Evolutionary conservation across 1,140 invertebrate genomes (phyloP), one percentile per base, ranked within the genome.

Genomic region (Sinonovacula constricta): DNA sequence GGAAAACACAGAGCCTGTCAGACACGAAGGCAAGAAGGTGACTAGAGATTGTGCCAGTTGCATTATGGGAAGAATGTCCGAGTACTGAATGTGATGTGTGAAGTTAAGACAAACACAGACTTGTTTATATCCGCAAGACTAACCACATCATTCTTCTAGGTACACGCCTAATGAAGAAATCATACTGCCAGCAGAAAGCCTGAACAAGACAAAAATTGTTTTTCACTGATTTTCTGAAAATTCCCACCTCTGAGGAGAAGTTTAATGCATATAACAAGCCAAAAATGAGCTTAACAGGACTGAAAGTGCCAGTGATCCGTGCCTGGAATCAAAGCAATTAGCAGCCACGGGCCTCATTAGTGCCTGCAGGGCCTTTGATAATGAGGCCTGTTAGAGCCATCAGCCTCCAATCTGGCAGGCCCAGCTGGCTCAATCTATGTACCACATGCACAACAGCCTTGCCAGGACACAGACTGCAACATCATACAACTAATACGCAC

Each of bases 101-200:
- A 18, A 45, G 18, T 10, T 45, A 45, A 45, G 39, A 45, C 39
- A 45, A 45, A 45, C 39, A 45, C 7, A 45, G 18, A 7, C n/a
- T 39, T 67, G 53, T 67, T 66, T 76, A 65, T 76, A 76, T 74
- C 63, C 63, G 62, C 22, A 62, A 28, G 39, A 51, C 39, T 59
- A 59, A 63, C 39, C 39, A 45, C 39, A 10, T 7, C 18, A 7
- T 10, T 45, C 18, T 18, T 45, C 39, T 45, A 45, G 39, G 18
- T 36, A 18, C 39, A 76, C 26, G 33, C 53, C 33, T 65, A 76
- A 76, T 76, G 72, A 76, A 76, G 72, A 76, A 76, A 76, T 76
- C 72, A 76, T 54, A 66, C 18, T 45, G 7, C 18, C 39, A 18
- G n/a, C n/a, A n/a, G n/a, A n/a, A 10, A 45, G 18, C 39, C 39